phyloP scores from a whole-genome alignment of 2,113 vertebrate genomes.

The Pteronura brasiliensis region DNA sequence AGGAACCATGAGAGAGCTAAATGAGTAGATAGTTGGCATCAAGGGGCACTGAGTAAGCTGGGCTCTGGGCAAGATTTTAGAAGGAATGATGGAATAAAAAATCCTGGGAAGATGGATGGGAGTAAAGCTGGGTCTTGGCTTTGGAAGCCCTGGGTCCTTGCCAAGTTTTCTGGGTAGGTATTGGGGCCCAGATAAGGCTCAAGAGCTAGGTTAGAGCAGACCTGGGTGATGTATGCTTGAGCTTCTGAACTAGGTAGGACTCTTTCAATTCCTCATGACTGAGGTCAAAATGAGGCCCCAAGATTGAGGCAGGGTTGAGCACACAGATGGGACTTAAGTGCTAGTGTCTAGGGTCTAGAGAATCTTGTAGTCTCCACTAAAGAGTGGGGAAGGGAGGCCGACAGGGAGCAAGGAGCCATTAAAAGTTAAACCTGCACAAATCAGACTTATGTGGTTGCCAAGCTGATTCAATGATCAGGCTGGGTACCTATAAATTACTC shows the following conservation, averaged over 20 bases:
- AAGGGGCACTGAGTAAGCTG: background rate
- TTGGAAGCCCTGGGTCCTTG: background rate
- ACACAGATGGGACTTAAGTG: background rate
- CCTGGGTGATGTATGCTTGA: background rate
- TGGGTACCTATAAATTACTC: conserved; percentile 2
- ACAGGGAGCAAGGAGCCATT: background rate
- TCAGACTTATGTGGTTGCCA: background rate
- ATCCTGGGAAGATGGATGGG: background rate
- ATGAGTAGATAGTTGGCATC: background rate
- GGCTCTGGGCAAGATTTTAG: background rate
- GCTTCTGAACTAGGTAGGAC: background rate
- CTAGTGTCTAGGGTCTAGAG: background rate
- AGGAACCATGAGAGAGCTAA: background rate
- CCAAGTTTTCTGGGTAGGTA: background rate
- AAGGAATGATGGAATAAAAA: background rate
- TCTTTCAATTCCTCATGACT: background rate
- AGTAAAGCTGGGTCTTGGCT: background rate
- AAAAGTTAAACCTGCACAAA: background rate
- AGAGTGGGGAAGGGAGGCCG: background rate
- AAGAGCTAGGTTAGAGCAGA: background rate
- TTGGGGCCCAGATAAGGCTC: background rate
- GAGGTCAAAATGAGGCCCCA: background rate
- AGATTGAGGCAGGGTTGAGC: background rate
- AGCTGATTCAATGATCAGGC: background rate
- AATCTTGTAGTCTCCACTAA: background rate